Conservation (phyloP, 2,113 vertebrate species). For the Myxocyprinus asiaticus region DNA sequence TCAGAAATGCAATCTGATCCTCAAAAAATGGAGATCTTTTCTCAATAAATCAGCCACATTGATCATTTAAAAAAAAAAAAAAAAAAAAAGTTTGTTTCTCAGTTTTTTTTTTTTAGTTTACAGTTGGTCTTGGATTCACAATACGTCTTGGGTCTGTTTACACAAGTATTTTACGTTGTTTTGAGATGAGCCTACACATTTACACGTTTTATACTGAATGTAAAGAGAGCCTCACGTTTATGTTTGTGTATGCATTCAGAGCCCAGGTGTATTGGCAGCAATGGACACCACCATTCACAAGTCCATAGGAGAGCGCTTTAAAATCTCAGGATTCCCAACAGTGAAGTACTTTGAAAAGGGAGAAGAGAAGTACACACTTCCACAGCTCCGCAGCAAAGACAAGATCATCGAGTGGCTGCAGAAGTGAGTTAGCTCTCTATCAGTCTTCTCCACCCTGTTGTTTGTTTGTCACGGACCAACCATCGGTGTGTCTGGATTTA, state of each 20-base stretch:
- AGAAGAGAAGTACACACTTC: slow-evolving; percentile 88
- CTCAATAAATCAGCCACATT: too few relatives aligned
- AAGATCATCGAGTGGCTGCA: slow-evolving; percentile 93
- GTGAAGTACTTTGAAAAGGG: slow-evolving; percentile 93
- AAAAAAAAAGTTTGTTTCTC: too few relatives aligned
- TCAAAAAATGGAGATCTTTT: too few relatives aligned
- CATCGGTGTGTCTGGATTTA: too few relatives aligned
- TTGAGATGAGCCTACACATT: too few relatives aligned
- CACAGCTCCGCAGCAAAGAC: slow-evolving; percentile 88
- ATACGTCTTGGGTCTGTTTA: neutral
- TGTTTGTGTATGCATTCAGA: slow-evolving; percentile 70
- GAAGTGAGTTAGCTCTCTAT: slow-evolving; percentile 78
- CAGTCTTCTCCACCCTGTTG: too few relatives aligned
- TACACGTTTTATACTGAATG: neutral
- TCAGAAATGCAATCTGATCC: too few relatives aligned
- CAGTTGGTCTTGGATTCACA: too few relatives aligned
- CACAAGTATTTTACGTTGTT: neutral
- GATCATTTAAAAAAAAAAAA: too few relatives aligned
- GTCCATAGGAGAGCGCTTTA: slow-evolving; percentile 84
- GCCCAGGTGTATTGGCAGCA: slow-evolving; percentile 90
- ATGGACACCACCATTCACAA: slow-evolving; percentile 90
- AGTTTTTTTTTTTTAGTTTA: too few relatives aligned
- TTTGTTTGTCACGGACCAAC: too few relatives aligned
- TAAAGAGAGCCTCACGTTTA: neutral
- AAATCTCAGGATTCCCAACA: slow-evolving; percentile 94